These are phyloP conservation scores for Petromus typicus DNA, from an alignment of 2,113 vertebrate species.

Conservation along the genomic window DNA sequence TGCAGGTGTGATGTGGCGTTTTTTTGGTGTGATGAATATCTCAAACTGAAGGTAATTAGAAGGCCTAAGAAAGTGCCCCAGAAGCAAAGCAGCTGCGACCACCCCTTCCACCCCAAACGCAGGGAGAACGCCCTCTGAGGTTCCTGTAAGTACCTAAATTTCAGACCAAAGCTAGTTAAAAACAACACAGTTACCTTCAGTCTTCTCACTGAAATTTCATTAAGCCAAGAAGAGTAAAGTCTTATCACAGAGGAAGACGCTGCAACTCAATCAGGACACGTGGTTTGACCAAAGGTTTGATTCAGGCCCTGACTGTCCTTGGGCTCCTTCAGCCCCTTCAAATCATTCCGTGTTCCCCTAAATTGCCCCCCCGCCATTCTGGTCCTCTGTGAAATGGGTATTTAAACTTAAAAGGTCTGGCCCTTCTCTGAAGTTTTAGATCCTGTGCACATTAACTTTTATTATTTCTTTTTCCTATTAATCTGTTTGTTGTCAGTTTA, in stretches of 20 bases:
- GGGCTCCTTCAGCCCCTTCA: background rate
- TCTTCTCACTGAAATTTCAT: background rate
- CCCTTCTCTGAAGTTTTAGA: too few species aligned
- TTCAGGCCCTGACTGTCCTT: background rate
- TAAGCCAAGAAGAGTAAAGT: background rate
- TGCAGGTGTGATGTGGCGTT: too few species aligned
- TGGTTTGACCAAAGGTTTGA: background rate
- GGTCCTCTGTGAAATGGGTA: background rate
- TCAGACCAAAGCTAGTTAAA: background rate
- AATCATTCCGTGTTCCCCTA: too few species aligned
- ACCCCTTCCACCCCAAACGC: background rate
- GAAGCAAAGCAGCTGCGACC: background rate
- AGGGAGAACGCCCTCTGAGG: background rate
- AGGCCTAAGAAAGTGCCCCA: background rate
- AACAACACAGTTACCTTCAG: too few species aligned
- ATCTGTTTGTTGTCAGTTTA: background rate
- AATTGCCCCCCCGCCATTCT: background rate
- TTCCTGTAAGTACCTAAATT: background rate
- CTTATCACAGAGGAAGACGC: background rate
- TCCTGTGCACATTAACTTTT: background rate
- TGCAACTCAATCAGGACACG: background rate
- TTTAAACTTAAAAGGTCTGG: background rate
- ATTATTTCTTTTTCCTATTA: background rate
- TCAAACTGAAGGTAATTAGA: background rate
- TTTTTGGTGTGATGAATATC: background rate